A percentile compares a stretch with the other conserved stretches of the same genome.
Evolutionary conservation across 2,113 vertebrate genomes (phyloP).

Genomic region (Elephantulus edwardii): DNA sequence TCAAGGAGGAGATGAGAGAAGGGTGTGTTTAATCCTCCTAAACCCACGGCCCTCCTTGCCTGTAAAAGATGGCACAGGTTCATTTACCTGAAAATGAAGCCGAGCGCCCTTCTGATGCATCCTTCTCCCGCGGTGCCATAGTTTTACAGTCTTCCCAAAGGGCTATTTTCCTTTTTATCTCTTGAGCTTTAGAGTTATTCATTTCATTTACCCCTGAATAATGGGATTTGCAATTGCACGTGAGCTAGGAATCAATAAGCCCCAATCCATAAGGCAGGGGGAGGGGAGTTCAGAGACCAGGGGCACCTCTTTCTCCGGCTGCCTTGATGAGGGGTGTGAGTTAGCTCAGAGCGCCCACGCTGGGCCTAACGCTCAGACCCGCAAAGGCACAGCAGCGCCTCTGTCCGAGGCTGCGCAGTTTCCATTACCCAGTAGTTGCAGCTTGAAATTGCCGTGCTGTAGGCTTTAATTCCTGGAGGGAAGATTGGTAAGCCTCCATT

Average conservation of each 20-base stretch:
- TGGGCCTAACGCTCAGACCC: background rate
- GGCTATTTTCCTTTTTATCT: background rate
- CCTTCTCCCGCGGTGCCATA: background rate
- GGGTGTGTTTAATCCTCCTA: background rate
- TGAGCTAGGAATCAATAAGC: background rate
- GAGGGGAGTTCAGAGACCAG: background rate
- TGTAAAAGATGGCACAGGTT: background rate
- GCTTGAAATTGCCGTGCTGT: constrained; percentile 65
- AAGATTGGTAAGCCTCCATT: constrained; percentile 61
- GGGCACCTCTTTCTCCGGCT: background rate
- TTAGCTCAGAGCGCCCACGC: background rate
- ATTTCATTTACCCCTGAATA: constrained; percentile 46
- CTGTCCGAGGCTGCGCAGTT: constrained; percentile 26
- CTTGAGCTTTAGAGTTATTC: constrained; percentile 10
- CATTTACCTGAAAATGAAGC: constrained; percentile 20
- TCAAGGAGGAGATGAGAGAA: background rate
- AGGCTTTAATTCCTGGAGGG: constrained; percentile 56
- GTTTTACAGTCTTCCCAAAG: constrained; percentile 21
- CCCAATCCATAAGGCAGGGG: background rate
- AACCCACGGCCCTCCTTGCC: background rate
- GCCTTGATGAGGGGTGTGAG: background rate
- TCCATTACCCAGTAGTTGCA: constrained; percentile 58
- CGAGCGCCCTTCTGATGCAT: background rate
- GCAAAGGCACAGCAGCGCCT: background rate
- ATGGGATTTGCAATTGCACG: constrained; percentile 2